A percentile compares a stretch with the other conserved stretches of the same genome.
phyloP scores from a whole-genome alignment of 2,888 invertebrate genomes.

The Pyrgus malvae region DNA sequence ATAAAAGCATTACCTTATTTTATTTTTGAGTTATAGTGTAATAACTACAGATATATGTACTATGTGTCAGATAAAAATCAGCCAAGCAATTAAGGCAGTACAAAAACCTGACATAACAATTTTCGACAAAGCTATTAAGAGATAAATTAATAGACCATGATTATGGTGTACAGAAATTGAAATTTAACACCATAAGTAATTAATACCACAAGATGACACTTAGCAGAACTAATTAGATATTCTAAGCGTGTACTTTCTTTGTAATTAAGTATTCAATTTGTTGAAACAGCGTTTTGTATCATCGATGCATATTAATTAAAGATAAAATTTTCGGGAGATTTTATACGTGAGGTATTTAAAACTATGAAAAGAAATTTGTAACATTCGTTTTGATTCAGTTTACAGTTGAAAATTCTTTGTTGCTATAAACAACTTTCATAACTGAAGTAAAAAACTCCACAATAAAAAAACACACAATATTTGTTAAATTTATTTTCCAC shows the following conservation, averaged over 20 bases:
- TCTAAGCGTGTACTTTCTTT: not conserved
- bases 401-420: too few species aligned
- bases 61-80: too few species aligned
- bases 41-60: too few species aligned
- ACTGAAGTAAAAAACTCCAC: too few species aligned
- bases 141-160: not conserved
- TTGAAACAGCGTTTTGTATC: not conserved
- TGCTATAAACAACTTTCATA: too few species aligned
- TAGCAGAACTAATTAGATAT: not conserved
- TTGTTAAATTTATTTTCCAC: too few species aligned
- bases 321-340: not conserved
- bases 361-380: not conserved
- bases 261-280: conserved; percentile 10
- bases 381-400: not conserved
- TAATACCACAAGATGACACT: not conserved
- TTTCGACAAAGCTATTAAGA: not conserved
- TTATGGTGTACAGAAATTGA: not conserved
- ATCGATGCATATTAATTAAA: conserved; percentile 12
- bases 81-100: too few species aligned
- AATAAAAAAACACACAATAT: too few species aligned
- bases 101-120: too few species aligned
- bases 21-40: too few species aligned
- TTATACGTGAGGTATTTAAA: not conserved
- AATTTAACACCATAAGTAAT: not conserved
- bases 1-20: too few species aligned